phyloP scores from a whole-genome alignment of 2,113 vertebrate genomes.

The Felis chaus region DNA sequence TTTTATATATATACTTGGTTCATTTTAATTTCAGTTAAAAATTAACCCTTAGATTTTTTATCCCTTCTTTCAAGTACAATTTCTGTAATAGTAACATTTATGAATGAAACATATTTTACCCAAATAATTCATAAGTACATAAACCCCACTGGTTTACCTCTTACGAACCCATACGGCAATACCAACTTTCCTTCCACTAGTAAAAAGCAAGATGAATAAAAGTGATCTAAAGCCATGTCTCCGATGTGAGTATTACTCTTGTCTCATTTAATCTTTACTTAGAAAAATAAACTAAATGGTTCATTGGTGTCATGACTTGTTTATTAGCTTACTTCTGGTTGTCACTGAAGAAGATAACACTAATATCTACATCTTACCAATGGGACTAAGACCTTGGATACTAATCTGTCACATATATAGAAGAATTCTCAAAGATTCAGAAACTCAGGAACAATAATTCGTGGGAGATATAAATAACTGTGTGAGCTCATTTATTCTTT shows the following conservation, averaged over 20 bases:
- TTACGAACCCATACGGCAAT: not conserved
- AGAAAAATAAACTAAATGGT: not conserved
- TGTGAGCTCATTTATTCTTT: conserved; percentile 2
- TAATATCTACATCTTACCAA: not conserved
- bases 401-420: not conserved
- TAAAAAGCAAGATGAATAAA: not conserved
- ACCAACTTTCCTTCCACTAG: not conserved
- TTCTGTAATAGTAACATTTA: not conserved
- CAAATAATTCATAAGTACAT: not conserved
- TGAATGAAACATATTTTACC: not conserved
- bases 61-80: not conserved
- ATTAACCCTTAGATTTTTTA: not conserved
- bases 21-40: not conserved
- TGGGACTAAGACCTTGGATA: not conserved
- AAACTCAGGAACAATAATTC: not conserved
- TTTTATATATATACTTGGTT: not conserved
- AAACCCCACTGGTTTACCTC: not conserved
- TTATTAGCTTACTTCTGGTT: conserved; percentile 26
- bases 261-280: conserved; percentile 49
- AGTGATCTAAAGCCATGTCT: not conserved
- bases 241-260: not conserved
- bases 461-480: not conserved
- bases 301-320: not conserved
- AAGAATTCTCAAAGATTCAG: not conserved
- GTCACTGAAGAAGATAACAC: not conserved